phyloP scores from a whole-genome alignment of 2,888 invertebrate species.

The Eupithecia dodoneata region DNA sequence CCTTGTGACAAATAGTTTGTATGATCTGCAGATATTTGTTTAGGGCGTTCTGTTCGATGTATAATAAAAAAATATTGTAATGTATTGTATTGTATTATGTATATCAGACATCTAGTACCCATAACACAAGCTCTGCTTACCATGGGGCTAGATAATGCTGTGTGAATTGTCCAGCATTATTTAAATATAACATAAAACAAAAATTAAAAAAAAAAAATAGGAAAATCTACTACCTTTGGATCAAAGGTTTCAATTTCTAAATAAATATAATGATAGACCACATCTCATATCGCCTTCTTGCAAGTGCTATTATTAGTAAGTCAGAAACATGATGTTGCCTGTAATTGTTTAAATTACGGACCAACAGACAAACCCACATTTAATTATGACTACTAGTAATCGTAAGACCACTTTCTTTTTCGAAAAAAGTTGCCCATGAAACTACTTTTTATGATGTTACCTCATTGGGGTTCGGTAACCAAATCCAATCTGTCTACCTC shows the following conservation, averaged over 20 bases:
- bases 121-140: no score
- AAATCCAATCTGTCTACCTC: slow-evolving; percentile 14
- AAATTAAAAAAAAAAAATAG: no score
- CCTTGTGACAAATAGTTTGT: no score
- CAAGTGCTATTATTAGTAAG: not conserved
- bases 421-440: slow-evolving; percentile 40
- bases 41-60: no score
- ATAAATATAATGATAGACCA: not conserved
- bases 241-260: not conserved
- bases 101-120: no score
- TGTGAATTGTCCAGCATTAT: no score
- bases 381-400: slow-evolving; percentile 16
- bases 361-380: slow-evolving; percentile 16
- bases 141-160: no score
- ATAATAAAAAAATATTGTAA: no score
- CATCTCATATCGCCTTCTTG: slow-evolving; percentile 4
- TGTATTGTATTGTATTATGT: no score
- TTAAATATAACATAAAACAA: no score
- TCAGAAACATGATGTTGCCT: slow-evolving; percentile 3
- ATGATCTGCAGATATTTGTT: no score
- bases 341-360: slow-evolving; percentile 27
- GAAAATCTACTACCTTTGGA: not conserved
- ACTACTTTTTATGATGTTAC: slow-evolving; percentile 55
- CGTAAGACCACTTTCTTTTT: slow-evolving; percentile 46
- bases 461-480: slow-evolving; percentile 39